Evolutionary conservation across 2,113 vertebrate species (phyloP).

Genomic region (Atherinomorus stipes): DNA sequence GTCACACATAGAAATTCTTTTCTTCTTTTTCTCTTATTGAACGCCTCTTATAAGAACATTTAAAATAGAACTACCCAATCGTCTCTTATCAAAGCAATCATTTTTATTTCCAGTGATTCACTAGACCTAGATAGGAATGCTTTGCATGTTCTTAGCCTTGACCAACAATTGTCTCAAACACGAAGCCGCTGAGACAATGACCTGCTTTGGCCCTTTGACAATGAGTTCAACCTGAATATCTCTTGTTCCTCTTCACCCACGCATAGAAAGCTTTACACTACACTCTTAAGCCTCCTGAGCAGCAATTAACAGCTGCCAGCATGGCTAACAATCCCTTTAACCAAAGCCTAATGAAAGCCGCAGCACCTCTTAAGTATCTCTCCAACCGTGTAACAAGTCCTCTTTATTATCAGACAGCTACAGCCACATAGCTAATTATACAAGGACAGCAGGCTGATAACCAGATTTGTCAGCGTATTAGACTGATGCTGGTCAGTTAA

Average conservation of each 20-base stretch:
- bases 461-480: conserved; percentile 24
- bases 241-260: conserved; percentile 3
- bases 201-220: conserved; percentile 31
- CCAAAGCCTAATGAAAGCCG: conserved; percentile 64
- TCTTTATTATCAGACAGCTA: conserved; percentile 62
- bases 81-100: background rate
- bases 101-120: background rate
- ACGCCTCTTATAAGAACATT: background rate
- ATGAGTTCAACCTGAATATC: conserved; percentile 32
- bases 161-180: conserved; percentile 5
- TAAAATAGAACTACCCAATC: no score
- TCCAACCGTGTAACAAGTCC: conserved; percentile 67
- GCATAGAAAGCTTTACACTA: conserved; percentile 32
- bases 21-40: no score
- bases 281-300: conserved; percentile 59
- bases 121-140: background rate
- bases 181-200: conserved; percentile 16
- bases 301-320: conserved; percentile 75
- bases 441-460: conserved; percentile 16
- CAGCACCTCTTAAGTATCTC: conserved; percentile 70
- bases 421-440: conserved; percentile 67
- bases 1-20: no score
- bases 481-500: conserved; percentile 20
- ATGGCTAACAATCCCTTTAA: conserved; percentile 67
- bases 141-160: background rate